Evolutionary conservation across 2,888 invertebrate species (phyloP), one percentile per base, ranked within the genome.

Genomic region (Nectonema munidae): DNA sequence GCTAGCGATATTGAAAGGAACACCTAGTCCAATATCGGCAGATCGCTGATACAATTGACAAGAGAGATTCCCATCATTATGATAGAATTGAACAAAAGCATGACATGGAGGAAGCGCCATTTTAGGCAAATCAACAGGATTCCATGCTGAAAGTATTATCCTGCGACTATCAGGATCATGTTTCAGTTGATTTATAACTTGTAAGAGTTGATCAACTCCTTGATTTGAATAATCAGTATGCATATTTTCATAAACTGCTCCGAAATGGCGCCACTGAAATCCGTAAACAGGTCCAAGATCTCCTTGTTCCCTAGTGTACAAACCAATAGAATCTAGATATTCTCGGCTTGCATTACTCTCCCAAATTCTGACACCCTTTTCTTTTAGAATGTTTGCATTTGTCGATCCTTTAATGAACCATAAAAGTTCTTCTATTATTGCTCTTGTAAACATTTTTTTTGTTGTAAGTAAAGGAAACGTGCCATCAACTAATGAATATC

Each of bases 61-160:
- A 1, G 76, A 77, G 2, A 95, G 58, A 53, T 74, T 72, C 2
- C 67, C 68, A 39, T 52, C 44, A 1, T 68, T 64, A 0, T 89
- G 83, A 58, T 72, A 77, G 58, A 95, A 95, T 56, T 89, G 89
- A 1, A 68, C 72, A 33, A 95, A 59, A 49, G 76, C 74, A 51
- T 95, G 89, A 49, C 89, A 89, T 0, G 89, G 89, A 1, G 89
- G 89, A 37, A 95, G 58, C 1, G 79, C 86, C 89, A 95, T 89
- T 54, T 67, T 60, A 2, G 67, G 64, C 19, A 86, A 53, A 55
- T 83, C 75, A 38, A 64, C 50, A 1, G 81, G 76, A 58, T 86
- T 89, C 89, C 89, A 95, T 1, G 89, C 73, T 42, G 69, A 69
- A 67, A 89, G 68, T 37, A 89, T 65, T 45, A 86, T 77, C 43